phyloP scores from a whole-genome alignment of 2,888 invertebrate genomes.

The Limenitis camilla region DNA sequence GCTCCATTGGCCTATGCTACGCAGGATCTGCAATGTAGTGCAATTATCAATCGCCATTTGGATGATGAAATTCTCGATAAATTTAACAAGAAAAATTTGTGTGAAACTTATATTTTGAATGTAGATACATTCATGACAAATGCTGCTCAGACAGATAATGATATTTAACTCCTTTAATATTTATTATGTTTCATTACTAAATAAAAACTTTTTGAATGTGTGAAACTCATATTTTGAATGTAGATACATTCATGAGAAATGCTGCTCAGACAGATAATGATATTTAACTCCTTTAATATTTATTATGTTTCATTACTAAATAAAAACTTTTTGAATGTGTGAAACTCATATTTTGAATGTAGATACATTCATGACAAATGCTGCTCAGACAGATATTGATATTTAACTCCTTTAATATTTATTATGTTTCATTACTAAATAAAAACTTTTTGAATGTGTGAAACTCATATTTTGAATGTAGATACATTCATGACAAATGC shows the following conservation, averaged over 20 bases:
- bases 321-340: constrained; percentile 26
- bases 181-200: too few relatives aligned
- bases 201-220: constrained; percentile 26
- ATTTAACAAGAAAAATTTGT: constrained; percentile 38
- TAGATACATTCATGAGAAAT: constrained; percentile 30
- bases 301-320: too few relatives aligned
- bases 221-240: constrained; percentile 37
- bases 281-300: too few relatives aligned
- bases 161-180: too few relatives aligned
- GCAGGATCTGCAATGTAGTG: constrained; percentile 35
- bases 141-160: not conserved
- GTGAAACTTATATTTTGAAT: constrained; percentile 39
- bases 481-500: constrained; percentile 30
- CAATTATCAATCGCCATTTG: constrained; percentile 40
- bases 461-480: constrained; percentile 36
- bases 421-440: too few relatives aligned
- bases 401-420: too few relatives aligned
- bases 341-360: constrained; percentile 37
- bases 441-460: constrained; percentile 28
- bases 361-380: constrained; percentile 30
- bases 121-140: constrained; percentile 31
- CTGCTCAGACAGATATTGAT: not conserved
- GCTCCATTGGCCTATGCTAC: constrained; percentile 31
- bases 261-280: not conserved
- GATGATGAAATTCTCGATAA: constrained; percentile 30